Evolutionary conservation across 2,797 vertebrate genomes (phyloP).

Genomic region (Loriculus beryllinus): DNA sequence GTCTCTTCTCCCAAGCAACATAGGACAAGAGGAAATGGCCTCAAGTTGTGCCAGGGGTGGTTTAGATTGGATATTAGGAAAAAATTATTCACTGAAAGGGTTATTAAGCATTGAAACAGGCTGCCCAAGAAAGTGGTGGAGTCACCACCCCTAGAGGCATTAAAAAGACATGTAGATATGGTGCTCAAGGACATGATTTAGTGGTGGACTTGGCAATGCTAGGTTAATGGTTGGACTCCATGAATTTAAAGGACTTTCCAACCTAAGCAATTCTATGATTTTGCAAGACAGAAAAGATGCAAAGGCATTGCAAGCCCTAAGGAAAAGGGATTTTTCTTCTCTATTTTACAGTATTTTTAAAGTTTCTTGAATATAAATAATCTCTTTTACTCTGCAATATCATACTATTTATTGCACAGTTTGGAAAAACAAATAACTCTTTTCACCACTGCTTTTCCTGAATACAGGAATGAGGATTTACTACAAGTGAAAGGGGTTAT

Average conservation of each 20-base stretch:
- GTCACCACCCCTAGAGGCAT: not conserved
- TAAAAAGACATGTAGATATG: not conserved
- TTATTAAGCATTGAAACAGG: not conserved
- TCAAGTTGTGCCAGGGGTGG: not conserved
- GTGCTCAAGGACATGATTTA: not conserved
- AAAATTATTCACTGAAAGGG: not conserved
- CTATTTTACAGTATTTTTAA: slow-evolving; percentile 53
- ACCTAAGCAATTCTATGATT: not conserved
- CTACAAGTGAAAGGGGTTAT: not conserved
- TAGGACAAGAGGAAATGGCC: not conserved
- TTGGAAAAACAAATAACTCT: slow-evolving; percentile 64
- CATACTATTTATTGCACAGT: slow-evolving; percentile 54
- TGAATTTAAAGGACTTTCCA: not conserved
- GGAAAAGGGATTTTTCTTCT: slow-evolving; percentile 13
- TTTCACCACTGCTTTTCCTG: slow-evolving; percentile 35
- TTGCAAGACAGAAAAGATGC: slow-evolving; percentile 55
- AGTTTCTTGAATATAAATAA: slow-evolving; percentile 63
- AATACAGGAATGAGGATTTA: not conserved
- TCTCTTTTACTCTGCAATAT: slow-evolving; percentile 50
- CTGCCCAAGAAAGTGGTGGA: not conserved
- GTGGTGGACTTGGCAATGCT: not conserved
- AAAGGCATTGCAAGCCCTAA: slow-evolving; percentile 5
- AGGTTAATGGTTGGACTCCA: not conserved
- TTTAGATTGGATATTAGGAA: not conserved
- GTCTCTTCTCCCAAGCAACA: not conserved